Evolutionary conservation across 2,797 vertebrate genomes (phyloP).

Genomic region (Enteromius trimaculatus): DNA sequence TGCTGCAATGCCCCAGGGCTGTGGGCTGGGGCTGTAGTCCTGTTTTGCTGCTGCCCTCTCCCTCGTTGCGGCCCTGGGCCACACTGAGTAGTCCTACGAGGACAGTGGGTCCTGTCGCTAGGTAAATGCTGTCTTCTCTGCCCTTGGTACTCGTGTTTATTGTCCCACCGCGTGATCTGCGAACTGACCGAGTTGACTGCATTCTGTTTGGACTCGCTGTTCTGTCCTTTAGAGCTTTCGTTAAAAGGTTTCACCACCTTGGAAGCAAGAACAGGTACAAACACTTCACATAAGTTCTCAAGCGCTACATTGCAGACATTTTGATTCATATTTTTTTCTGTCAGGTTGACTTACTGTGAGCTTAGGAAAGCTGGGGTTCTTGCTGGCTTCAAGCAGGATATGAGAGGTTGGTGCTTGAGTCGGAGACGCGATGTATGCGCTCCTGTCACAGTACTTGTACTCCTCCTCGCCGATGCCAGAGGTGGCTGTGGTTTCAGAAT

Average conservation of each 20-base stretch:
- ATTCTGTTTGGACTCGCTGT: conserved; percentile 62
- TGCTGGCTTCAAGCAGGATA: conserved; percentile 85
- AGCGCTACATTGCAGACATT: not conserved
- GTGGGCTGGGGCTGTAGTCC: conserved; percentile 78
- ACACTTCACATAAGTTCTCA: conserved; percentile 8
- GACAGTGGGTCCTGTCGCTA: conserved; percentile 72
- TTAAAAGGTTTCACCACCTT: conserved; percentile 92
- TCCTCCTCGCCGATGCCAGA: conserved; percentile 80
- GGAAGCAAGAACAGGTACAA: conserved; percentile 27
- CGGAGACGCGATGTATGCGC: conserved; percentile 73
- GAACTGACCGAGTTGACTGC: conserved; percentile 70
- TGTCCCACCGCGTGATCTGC: conserved; percentile 70
- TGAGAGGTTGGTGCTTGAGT: conserved; percentile 72
- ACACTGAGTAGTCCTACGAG: conserved; percentile 79
- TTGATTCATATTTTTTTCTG: not conserved
- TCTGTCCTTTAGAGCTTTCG: conserved; percentile 78
- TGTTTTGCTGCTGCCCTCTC: conserved; percentile 79
- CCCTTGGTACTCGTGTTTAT: conserved; percentile 68
- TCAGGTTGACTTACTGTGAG: conserved; percentile 73
- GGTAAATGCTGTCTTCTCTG: conserved; percentile 72
- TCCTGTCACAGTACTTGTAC: conserved; percentile 78
- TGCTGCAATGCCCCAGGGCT: conserved; percentile 69
- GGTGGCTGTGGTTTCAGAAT: conserved; percentile 80
- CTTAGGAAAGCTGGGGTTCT: conserved; percentile 84
- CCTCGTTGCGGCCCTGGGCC: conserved; percentile 72